Percentiles rank a stretch among this genome's conserved stretches.
These are phyloP conservation scores for Brachionichthys hirsutus DNA, from an alignment of 2,113 vertebrate genomes.

Conservation along the genomic window DNA sequence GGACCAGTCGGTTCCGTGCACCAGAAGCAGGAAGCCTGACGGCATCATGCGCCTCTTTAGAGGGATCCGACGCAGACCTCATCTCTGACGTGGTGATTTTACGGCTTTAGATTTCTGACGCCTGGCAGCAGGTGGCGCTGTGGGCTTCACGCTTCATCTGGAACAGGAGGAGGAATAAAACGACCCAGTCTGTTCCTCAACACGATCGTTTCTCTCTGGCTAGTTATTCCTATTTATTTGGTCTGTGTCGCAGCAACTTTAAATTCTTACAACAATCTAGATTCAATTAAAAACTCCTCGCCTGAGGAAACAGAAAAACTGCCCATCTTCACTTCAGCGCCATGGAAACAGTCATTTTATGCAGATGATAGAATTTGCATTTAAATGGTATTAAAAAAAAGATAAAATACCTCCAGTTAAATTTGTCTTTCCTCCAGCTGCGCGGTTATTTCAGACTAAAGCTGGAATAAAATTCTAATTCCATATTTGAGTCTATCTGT, in stretches of 20 bases:
- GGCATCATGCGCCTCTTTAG: too few species aligned
- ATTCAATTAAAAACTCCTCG: conserved; percentile 15
- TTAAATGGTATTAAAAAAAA: conserved; percentile 60
- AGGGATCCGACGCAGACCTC: conserved; percentile 8
- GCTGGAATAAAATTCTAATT: conserved; percentile 43
- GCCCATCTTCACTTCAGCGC: conserved; percentile 39
- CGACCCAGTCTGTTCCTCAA: conserved; percentile 12
- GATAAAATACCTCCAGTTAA: conserved; percentile 37
- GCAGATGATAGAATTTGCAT: conserved; percentile 61
- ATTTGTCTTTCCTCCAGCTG: conserved; percentile 42
- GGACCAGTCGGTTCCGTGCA: too few species aligned
- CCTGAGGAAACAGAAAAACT: conserved; percentile 6
- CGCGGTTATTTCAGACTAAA: conserved; percentile 35
- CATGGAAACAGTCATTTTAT: conserved; percentile 52
- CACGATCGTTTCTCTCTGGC: not conserved
- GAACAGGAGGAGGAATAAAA: conserved; percentile 3
- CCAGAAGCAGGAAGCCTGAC: too few species aligned
- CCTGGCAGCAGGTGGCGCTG: conserved; percentile 63
- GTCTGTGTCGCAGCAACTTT: not conserved
- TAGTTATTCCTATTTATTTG: not conserved
- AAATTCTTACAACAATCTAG: too few species aligned
- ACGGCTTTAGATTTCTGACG: not conserved
- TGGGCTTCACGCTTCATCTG: conserved; percentile 30
- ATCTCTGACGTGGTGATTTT: not conserved
- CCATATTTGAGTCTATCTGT: conserved; percentile 27